Conservation (phyloP, 2,113 vertebrate genomes). For the Brienomyrus brachyistius region DNA sequence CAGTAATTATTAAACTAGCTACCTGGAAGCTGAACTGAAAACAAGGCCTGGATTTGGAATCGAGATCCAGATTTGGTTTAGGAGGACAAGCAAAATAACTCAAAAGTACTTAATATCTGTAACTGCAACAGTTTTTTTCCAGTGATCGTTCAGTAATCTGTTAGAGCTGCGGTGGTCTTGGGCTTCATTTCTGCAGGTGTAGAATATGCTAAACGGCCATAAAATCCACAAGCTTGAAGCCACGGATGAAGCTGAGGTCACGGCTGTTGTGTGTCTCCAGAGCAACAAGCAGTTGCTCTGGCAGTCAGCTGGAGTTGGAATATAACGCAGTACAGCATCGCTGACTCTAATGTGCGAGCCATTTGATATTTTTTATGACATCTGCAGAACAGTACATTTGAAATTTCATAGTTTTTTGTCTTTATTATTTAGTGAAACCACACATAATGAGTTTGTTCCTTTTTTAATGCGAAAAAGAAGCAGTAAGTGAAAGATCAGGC, state of each 20-base stretch:
- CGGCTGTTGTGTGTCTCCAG: conserved; percentile 45
- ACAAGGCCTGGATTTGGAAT: too few species aligned
- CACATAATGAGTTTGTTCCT: neutral
- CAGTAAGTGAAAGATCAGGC: neutral
- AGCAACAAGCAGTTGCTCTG: conserved; percentile 42
- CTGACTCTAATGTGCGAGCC: conserved; percentile 43
- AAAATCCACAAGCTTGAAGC: conserved; percentile 60
- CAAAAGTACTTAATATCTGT: neutral
- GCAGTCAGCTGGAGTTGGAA: conserved; percentile 56
- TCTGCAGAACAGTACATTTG: neutral
- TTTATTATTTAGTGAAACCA: neutral
- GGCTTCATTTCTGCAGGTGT: conserved; percentile 45
- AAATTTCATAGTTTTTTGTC: neutral
- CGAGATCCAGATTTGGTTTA: too few species aligned
- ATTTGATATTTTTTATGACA: neutral
- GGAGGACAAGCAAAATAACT: neutral
- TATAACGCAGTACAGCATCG: conserved; percentile 48
- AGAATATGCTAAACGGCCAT: conserved; percentile 56
- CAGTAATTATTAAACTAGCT: too few species aligned
- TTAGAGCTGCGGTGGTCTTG: neutral
- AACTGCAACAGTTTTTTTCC: neutral
- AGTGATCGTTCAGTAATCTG: neutral
- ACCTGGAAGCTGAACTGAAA: too few species aligned
- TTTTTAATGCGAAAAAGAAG: neutral
- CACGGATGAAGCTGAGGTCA: conserved; percentile 47